Percentiles rank a stretch among this genome's conserved stretches.
phyloP scores from a whole-genome alignment of 2,113 vertebrate genomes.

The Bufo gargarizans region DNA sequence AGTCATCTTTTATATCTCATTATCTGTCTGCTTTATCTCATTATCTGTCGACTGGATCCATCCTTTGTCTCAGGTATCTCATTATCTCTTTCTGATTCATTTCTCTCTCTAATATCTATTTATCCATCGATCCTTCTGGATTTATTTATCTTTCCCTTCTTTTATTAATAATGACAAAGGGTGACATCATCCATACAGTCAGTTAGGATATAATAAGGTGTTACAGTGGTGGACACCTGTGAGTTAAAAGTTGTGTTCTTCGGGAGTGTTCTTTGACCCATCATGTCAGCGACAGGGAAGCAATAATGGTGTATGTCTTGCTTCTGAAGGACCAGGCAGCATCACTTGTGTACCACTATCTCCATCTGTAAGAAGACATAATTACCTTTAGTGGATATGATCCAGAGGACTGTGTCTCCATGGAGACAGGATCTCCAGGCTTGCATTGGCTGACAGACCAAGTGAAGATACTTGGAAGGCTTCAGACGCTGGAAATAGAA shows the following conservation, averaged over 20 bases:
- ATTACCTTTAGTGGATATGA: constrained; percentile 30
- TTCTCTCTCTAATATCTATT: neutral
- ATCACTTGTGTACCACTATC: constrained; percentile 32
- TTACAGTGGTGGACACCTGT: neutral
- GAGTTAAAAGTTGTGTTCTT: neutral
- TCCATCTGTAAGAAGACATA: constrained; percentile 40
- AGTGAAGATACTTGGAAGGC: neutral
- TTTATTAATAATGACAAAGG: neutral
- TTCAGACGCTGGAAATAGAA: neutral
- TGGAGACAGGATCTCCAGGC: neutral
- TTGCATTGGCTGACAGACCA: neutral
- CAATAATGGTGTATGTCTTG: neutral
- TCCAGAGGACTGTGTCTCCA: constrained; percentile 12
- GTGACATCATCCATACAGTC: neutral
- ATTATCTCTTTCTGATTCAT: neutral
- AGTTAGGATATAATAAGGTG: neutral
- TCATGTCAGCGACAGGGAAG: neutral
- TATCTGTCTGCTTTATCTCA: neutral
- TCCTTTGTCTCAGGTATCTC: neutral
- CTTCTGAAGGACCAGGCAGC: constrained; percentile 11
- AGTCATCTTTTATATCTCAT: neutral
- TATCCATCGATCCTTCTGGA: neutral
- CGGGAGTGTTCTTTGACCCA: neutral
- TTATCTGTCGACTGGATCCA: neutral
- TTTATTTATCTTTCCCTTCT: neutral